Base-by-base conservation (phyloP, 2,113 vertebrate genomes). In the Leucoraja erinaceus region DNA sequence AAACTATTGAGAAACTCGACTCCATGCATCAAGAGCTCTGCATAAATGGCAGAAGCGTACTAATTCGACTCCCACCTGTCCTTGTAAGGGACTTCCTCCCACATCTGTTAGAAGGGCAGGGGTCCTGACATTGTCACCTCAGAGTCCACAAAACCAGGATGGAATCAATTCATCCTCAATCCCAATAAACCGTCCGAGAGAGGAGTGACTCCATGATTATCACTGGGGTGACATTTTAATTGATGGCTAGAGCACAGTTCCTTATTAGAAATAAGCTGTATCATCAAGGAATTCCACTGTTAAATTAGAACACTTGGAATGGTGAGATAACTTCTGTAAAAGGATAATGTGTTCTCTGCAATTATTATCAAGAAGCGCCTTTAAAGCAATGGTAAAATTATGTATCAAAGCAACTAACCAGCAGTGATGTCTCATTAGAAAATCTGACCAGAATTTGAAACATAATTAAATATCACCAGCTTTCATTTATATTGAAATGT, bases 401-500 rank as follows among this genome's bases (percentile, higher is more conserved):
- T 90, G 47, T 90, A 70, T 70, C 86, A 70, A 70, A 91, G 16
- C 14, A 91, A 25, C 61, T 16, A 90, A 90, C 16, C 22, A 91
- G 47, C 66, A 72, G 66, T 11, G 18, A 68, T 47, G 25, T 25
- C 22, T 70, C 31, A 22, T 25, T 61, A 91, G 10, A 91, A 91
- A 91, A 72, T 38, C 63, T 70, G 63, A 86, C n/a, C 88, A 47
- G 20, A 70, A 10, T 66, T 72, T 47, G 8, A 38, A 91, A 47
- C 33, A 68, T 0, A 72, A 38, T 91, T 72, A 31, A 72, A 86
- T 22, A 47, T 68, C 31, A 25, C 18, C 22, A 72, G 31, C 63
- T 72, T 88, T 91, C 20, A 38, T 47, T 90, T 90, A 5, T 90
- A 90, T 70, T 90, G n/a, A 38, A 38, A 38, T 91, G 25, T 47